A percentile compares a stretch with the other conserved stretches of the same genome.
Evolutionary conservation across 2,113 vertebrate genomes (phyloP).

Genomic region (Xerus inauris): DNA sequence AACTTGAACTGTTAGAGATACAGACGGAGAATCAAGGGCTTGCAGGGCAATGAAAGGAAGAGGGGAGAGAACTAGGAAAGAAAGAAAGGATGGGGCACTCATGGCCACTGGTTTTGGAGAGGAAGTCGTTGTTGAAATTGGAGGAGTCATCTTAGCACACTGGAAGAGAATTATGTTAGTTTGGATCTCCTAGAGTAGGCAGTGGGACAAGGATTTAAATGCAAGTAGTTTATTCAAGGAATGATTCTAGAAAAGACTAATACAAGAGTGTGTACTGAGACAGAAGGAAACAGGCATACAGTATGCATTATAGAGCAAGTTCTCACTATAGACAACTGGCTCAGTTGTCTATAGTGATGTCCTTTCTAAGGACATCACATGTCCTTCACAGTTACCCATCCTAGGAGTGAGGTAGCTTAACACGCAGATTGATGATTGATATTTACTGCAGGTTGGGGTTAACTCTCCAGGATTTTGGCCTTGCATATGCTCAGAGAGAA

Average conservation of each 20-base stretch:
- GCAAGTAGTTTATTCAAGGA: neutral
- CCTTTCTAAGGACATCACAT: too few species aligned
- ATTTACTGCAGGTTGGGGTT: neutral
- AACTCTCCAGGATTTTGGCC: neutral
- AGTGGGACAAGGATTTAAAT: conserved; percentile 3
- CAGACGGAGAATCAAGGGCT: neutral
- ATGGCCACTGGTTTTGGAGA: neutral
- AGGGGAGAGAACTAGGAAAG: neutral
- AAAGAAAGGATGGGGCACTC: neutral
- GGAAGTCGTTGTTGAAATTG: neutral
- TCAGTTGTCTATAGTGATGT: too few species aligned
- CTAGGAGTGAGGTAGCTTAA: neutral
- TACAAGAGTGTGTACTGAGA: neutral
- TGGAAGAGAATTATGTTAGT: neutral
- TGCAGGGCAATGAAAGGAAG: neutral
- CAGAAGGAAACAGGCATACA: neutral
- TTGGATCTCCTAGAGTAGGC: neutral
- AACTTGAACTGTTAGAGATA: neutral
- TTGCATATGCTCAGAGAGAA: neutral
- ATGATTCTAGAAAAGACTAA: neutral
- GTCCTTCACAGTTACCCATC: neutral
- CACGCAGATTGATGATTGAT: neutral
- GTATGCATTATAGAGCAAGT: neutral
- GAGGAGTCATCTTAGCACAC: neutral
- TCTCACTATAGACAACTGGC: neutral